Base-by-base conservation (phyloP, 1,140 invertebrate genomes). In the Cecropterus lyciades region DNA sequence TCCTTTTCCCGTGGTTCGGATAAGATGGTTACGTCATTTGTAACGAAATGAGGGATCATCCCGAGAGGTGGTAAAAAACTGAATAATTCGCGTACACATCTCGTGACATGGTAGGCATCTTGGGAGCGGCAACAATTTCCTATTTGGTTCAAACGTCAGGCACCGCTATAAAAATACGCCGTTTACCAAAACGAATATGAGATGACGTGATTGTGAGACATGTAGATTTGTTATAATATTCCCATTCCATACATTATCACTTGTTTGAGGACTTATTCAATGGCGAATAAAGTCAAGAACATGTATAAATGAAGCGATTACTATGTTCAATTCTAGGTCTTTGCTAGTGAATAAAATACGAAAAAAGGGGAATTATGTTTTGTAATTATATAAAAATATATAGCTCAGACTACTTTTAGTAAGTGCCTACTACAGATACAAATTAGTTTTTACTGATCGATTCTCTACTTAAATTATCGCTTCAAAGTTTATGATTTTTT, bases 31-130 rank as follows among this genome's bases (percentile, higher is more conserved):
- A 67, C 57, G 73, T 67, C 69, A 57, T 67, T 73, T 73, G 46
- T 69, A 37, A 60, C 55, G 40, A 57, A 37, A 63, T 57, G 62
- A 69, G 45, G 57, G 67, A 80, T 83, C 66, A 80, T 84, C 75
- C 71, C 51, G 53, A 69, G 74, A 72, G 77, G 75, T 77, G 78
- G 75, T 84, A 80, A 84, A 85, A 87, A 85, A 86, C 77, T 83
- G 82, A 84, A 85, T 87, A 84, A 88, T 87, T 83, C 79, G 74
- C 76, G 73, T 82, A 83, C 80, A 87, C 77, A 82, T 85, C 77
- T 79, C 73, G 73, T 66, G 68, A 82, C 78, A 84, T 77, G 76
- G 82, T 70, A 76, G 73, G 73, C 72, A 77, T 73, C 77, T 82
- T 63, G 84, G 75, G 79, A 86, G 65, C 71, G 75, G 75, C 77